Percentiles rank a stretch among this genome's conserved stretches.
Conservation (phyloP, 2,113 vertebrate genomes). For the Tachysurus fulvidraco region DNA sequence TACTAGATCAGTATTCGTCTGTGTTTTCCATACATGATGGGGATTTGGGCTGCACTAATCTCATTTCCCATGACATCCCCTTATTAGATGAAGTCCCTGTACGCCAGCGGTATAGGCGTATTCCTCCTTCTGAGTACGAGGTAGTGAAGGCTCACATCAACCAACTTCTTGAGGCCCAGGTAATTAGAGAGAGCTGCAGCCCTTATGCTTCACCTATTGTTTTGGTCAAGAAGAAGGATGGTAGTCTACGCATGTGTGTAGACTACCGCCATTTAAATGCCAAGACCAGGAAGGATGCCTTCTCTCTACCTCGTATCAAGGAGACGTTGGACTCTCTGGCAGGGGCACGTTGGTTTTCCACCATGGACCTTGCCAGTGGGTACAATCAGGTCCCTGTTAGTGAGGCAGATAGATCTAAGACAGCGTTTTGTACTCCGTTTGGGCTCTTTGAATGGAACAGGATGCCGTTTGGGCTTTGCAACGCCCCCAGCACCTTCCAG, state of each 20-base stretch:
- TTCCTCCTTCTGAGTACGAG: constrained; percentile 21
- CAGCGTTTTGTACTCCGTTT: too few relatives aligned
- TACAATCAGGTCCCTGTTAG: background rate
- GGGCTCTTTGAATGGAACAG: too few relatives aligned
- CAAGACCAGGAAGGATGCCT: constrained; percentile 6
- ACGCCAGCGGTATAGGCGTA: background rate
- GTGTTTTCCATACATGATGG: background rate
- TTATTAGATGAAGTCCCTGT: background rate
- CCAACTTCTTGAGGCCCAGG: background rate
- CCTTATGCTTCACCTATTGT: background rate
- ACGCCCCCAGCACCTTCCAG: too few relatives aligned
- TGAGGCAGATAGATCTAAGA: too few relatives aligned
- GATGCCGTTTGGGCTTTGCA: too few relatives aligned
- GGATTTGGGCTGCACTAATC: background rate
- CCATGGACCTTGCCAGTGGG: constrained; percentile 18
- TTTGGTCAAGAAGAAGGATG: constrained; percentile 18
- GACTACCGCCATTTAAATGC: background rate
- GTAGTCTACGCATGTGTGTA: background rate
- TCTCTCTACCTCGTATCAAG: background rate
- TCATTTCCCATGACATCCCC: constrained; percentile 12
- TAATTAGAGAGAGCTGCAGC: background rate
- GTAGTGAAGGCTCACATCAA: too few relatives aligned
- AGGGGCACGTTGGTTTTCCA: background rate
- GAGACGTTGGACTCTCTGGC: background rate
- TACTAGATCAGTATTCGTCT: background rate